A percentile compares a stretch with the other conserved stretches of the same genome.
Conservation (phyloP, 2,113 vertebrate genomes). For the Notechis scutatus region DNA sequence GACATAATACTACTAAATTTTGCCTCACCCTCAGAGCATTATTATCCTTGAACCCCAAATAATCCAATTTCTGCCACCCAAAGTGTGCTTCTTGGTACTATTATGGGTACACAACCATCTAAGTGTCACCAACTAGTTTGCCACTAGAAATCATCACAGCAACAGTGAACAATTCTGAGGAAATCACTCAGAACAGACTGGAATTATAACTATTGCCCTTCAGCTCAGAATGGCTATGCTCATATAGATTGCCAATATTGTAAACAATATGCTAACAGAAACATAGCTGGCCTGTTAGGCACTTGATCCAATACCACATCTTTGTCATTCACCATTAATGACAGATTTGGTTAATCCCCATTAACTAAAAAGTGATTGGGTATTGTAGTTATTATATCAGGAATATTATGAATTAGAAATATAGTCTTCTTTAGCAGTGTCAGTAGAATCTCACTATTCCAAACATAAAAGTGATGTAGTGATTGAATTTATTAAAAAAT, state of each 20-base stretch:
- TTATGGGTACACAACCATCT: background rate
- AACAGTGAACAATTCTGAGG: background rate
- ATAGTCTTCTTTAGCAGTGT: background rate
- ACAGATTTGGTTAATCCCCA: background rate
- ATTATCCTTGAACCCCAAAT: slow-evolving; percentile 15
- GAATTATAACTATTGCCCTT: background rate
- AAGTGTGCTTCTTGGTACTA: background rate
- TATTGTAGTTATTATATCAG: background rate
- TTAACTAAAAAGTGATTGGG: background rate
- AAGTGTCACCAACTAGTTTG: background rate
- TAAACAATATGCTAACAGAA: background rate
- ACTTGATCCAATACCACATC: background rate
- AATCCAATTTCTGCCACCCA: slow-evolving; percentile 9
- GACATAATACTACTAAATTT: slow-evolving; percentile 51
- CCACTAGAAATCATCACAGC: background rate
- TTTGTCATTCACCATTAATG: no score
- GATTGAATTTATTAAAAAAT: background rate
- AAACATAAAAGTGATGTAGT: background rate
- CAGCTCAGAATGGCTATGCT: background rate
- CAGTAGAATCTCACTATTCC: background rate
- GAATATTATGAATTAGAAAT: background rate
- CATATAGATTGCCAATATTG: background rate
- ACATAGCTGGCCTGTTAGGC: background rate
- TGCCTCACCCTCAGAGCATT: slow-evolving; percentile 43
- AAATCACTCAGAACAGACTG: background rate